phyloP scores from a whole-genome alignment of 2,888 invertebrate genomes.

The Eretmocerus hayati region DNA sequence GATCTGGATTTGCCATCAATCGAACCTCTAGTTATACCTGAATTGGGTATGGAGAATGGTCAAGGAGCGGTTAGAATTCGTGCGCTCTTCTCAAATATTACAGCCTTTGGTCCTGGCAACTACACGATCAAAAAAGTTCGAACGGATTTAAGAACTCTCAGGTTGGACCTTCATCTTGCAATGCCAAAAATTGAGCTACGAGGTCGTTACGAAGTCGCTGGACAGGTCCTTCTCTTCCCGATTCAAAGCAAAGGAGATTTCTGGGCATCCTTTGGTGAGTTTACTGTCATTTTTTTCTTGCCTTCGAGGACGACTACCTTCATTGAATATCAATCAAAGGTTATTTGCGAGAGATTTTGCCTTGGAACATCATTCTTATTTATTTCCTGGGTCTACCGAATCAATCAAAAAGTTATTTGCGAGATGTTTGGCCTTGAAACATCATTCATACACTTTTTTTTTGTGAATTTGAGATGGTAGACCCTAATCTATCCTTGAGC shows the following conservation, averaged over 20 bases:
- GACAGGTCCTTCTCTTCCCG: conserved; percentile 70
- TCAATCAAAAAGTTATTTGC: too few species aligned
- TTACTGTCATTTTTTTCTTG: too few species aligned
- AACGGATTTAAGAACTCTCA: conserved; percentile 33
- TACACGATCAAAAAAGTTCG: conserved; percentile 62
- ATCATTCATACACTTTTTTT: too few species aligned
- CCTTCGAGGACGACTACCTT: too few species aligned
- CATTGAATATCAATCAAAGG: too few species aligned
- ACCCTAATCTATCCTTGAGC: too few species aligned
- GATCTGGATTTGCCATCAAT: conserved; percentile 69
- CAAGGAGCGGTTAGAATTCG: conserved; percentile 68
- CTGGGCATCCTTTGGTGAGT: conserved; percentile 72
- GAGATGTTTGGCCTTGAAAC: too few species aligned
- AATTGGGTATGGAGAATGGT: conserved; percentile 70
- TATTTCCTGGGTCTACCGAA: too few species aligned
- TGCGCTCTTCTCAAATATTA: conserved; percentile 68
- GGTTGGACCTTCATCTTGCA: conserved; percentile 40
- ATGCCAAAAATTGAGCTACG: conserved; percentile 68
- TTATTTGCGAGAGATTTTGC: too few species aligned
- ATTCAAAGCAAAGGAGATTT: conserved; percentile 74
- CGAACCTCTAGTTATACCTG: conserved; percentile 65
- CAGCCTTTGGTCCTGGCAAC: conserved; percentile 69
- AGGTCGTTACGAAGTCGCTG: conserved; percentile 70
- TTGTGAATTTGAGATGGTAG: too few species aligned
- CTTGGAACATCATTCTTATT: too few species aligned